These are phyloP conservation scores for Oryzias celebensis DNA, from an alignment of 2,113 vertebrate genomes.

Conservation along the genomic window DNA sequence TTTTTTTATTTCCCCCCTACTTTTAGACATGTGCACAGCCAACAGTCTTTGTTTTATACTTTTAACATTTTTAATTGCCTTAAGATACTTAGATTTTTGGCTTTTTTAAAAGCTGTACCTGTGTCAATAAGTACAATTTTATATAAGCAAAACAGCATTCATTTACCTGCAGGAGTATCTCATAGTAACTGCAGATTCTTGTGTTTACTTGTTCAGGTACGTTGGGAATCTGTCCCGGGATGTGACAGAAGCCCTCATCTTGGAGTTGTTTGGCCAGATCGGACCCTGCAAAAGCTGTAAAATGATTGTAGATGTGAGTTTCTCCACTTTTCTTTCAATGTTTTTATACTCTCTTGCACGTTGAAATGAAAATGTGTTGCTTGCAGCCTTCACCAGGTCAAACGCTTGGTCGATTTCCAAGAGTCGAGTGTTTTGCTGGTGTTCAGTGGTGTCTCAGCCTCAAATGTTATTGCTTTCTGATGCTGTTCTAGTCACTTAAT, in stretches of 20 bases:
- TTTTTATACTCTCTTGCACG: neutral
- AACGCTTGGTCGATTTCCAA: no score
- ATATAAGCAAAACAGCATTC: no score
- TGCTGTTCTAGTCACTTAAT: neutral
- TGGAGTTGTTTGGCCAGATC: constrained; percentile 97
- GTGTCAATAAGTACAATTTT: no score
- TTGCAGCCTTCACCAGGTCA: no score
- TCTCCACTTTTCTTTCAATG: neutral
- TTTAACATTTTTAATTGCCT: no score
- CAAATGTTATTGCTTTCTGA: neutral
- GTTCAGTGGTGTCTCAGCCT: neutral
- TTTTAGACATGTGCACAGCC: no score
- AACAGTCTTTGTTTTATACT: no score
- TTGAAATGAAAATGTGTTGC: no score
- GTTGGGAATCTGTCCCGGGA: constrained; percentile 97
- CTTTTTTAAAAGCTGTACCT: no score
- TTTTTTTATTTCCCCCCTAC: no score
- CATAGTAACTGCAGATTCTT: neutral
- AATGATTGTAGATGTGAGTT: constrained; percentile 98
- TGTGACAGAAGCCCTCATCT: constrained; percentile 94
- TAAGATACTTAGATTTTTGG: no score
- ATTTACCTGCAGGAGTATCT: neutral
- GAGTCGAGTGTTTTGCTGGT: neutral
- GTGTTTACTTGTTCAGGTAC: constrained; percentile 76
- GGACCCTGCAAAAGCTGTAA: constrained; percentile 99